Percentiles rank a stretch among this genome's conserved stretches.
Conservation (phyloP, 2,113 vertebrate genomes). For the Ciconia stormi region DNA sequence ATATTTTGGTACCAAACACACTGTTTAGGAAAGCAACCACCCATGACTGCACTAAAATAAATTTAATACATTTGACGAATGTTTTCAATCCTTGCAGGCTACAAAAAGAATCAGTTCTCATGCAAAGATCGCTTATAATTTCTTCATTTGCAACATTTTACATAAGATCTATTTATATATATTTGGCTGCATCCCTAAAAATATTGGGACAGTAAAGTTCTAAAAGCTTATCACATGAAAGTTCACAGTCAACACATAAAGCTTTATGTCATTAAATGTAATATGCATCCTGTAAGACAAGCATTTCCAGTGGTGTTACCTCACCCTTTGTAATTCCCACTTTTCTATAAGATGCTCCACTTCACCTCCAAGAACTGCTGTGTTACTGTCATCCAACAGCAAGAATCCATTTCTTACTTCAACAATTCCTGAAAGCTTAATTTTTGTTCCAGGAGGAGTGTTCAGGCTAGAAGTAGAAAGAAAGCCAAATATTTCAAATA, state of each 20-base stretch:
- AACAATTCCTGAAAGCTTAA: slow-evolving; percentile 89
- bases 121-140: not conserved
- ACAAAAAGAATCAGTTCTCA: not conserved
- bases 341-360: slow-evolving; percentile 98
- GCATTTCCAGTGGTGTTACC: slow-evolving; percentile 68
- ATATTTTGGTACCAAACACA: not conserved
- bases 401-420: slow-evolving; percentile 91
- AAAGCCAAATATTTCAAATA: slow-evolving; percentile 7
- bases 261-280: not conserved
- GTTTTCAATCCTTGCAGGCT: not conserved
- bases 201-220: not conserved
- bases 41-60: not conserved
- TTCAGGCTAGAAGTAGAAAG: slow-evolving; percentile 72
- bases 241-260: not conserved
- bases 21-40: not conserved
- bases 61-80: not conserved
- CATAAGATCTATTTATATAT: not conserved
- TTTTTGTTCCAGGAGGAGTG: slow-evolving; percentile 94
- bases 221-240: not conserved
- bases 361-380: slow-evolving; percentile 91
- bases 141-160: not conserved
- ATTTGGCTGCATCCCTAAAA: not conserved
- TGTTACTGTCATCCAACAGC: slow-evolving; percentile 90
- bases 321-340: slow-evolving; percentile 97
- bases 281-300: not conserved